A percentile compares a stretch with the other conserved stretches of the same genome.
These are phyloP conservation scores for Helleia helle DNA, from an alignment of 2,888 invertebrate species.

Conservation along the genomic window DNA sequence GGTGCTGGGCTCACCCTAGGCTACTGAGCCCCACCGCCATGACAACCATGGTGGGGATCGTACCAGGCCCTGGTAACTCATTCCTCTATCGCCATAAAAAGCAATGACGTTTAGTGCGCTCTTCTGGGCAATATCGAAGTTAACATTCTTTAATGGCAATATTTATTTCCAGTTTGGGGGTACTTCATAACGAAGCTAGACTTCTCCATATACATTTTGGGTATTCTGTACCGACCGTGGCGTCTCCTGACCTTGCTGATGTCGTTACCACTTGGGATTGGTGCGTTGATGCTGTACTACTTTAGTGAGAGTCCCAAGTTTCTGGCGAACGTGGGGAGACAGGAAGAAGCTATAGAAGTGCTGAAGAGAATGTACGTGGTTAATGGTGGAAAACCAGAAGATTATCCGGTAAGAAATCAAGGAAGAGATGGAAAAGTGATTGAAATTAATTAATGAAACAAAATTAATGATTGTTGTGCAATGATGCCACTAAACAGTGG, in stretches of 20 bases:
- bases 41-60: no score
- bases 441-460: no score
- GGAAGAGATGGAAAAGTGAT: no score
- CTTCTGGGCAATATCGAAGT: no score
- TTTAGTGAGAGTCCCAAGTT: constrained; percentile 85
- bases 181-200: constrained; percentile 51
- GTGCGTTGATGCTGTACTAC: constrained; percentile 71
- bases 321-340: constrained; percentile 77
- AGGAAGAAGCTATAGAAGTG: constrained; percentile 75
- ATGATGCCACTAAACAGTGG: no score
- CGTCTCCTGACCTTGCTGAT: constrained; percentile 57
- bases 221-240: constrained; percentile 51
- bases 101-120: no score
- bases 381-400: constrained; percentile 56
- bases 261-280: constrained; percentile 76
- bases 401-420: constrained; percentile 51
- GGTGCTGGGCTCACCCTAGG: no score
- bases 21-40: no score
- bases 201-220: constrained; percentile 40
- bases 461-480: no score
- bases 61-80: no score
- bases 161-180: constrained; percentile 39
- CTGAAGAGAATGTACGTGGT: constrained; percentile 72
- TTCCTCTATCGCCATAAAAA: no score
- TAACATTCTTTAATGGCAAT: no score